A percentile compares a stretch with the other conserved stretches of the same genome.
Evolutionary conservation across 92 coral and sea anemone genomes (phyloP).

Genomic region (Epizoanthus ramosus): DNA sequence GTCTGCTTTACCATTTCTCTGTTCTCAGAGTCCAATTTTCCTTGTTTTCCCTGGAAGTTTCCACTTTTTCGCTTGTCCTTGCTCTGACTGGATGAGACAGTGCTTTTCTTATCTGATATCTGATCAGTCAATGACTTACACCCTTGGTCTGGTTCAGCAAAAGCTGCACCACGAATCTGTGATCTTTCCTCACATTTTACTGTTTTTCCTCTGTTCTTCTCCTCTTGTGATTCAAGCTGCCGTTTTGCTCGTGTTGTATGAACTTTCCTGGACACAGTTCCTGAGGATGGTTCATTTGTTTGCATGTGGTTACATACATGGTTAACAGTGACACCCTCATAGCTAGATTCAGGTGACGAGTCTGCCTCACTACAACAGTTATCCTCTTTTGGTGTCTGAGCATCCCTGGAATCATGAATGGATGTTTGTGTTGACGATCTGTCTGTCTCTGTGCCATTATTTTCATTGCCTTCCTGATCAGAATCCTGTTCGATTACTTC

Average conservation of each 20-base stretch:
- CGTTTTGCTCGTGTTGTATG: slow-evolving; percentile 16
- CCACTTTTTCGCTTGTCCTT: slow-evolving; percentile 39
- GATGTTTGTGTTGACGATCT: slow-evolving; percentile 40
- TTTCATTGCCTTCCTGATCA: slow-evolving; percentile 63
- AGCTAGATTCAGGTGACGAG: slow-evolving; percentile 14
- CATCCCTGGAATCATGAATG: slow-evolving; percentile 17
- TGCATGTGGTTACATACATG: slow-evolving; percentile 11
- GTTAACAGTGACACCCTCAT: not conserved
- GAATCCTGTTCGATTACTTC: slow-evolving; percentile 70
- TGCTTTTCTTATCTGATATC: slow-evolving; percentile 33
- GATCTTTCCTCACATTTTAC: slow-evolving; percentile 26
- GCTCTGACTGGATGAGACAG: slow-evolving; percentile 25
- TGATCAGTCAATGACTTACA: slow-evolving; percentile 27
- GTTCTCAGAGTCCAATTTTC: slow-evolving; percentile 11
- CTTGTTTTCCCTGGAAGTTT: slow-evolving; percentile 33
- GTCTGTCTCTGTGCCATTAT: slow-evolving; percentile 64
- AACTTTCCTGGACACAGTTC: not conserved
- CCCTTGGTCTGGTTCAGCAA: slow-evolving; percentile 35
- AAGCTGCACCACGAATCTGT: slow-evolving; percentile 41
- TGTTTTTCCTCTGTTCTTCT: slow-evolving; percentile 29
- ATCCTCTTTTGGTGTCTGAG: slow-evolving; percentile 18
- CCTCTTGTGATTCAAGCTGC: slow-evolving; percentile 30
- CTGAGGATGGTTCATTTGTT: slow-evolving; percentile 7
- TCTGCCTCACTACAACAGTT: slow-evolving; percentile 54
- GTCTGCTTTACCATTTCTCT: slow-evolving; percentile 40